phyloP scores from a whole-genome alignment of 2,888 invertebrate species.

The Halictus ligatus region DNA sequence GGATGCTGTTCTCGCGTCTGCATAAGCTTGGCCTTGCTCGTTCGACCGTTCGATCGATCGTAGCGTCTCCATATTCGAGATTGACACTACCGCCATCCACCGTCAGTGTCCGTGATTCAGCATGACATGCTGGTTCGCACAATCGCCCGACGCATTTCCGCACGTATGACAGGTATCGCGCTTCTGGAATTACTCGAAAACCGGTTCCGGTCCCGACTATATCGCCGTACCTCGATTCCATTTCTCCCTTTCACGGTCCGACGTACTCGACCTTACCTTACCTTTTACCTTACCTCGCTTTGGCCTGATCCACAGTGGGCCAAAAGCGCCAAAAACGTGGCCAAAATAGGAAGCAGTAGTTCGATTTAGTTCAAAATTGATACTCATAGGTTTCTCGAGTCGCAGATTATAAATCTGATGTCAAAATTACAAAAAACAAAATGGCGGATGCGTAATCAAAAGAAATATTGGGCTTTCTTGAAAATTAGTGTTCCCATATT shows the following conservation, averaged over 20 bases:
- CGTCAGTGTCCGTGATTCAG: not conserved
- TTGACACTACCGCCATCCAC: not conserved
- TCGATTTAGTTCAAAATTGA: no score
- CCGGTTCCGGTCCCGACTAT: slow-evolving; percentile 63
- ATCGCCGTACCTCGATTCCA: not conserved
- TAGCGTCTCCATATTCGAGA: not conserved
- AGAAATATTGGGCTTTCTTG: no score
- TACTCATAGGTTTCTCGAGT: no score
- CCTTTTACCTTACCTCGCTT: not conserved
- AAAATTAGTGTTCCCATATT: no score
- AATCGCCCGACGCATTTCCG: slow-evolving; percentile 14
- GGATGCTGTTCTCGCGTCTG: not conserved
- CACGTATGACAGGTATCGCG: slow-evolving; percentile 60
- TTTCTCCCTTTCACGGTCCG: not conserved
- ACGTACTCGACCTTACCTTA: not conserved
- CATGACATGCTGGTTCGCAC: not conserved
- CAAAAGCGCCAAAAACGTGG: no score
- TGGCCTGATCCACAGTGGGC: no score
- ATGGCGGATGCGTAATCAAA: no score
- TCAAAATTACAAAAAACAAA: no score
- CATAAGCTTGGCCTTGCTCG: not conserved
- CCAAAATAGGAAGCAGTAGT: no score
- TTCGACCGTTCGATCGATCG: not conserved
- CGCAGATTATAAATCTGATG: no score
- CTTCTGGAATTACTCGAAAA: slow-evolving; percentile 74